These are phyloP conservation scores for Arge pagana DNA, from an alignment of 2,888 invertebrate species.

Conservation along the genomic window DNA sequence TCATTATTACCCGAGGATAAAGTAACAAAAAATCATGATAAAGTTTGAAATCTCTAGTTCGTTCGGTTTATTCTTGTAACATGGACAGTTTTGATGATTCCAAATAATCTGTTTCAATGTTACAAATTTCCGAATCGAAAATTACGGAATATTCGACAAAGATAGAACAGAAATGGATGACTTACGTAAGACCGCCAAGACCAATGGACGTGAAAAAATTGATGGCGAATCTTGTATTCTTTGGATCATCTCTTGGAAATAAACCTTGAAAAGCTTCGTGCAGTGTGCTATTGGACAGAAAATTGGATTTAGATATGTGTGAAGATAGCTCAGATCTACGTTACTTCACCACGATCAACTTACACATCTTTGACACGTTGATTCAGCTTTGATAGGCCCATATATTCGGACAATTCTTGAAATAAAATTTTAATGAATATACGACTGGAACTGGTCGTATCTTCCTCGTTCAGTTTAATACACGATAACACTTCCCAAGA, in stretches of 20 bases:
- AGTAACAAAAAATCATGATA: neutral
- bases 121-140: neutral
- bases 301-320: slow-evolving; percentile 3
- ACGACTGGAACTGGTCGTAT: slow-evolving; percentile 95
- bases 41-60: too few species aligned
- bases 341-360: slow-evolving; percentile 55
- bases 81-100: too few species aligned
- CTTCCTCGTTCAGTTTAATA: slow-evolving; percentile 93
- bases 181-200: slow-evolving; percentile 89
- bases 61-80: too few species aligned
- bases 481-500: slow-evolving; percentile 92
- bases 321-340: neutral
- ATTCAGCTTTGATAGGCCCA: slow-evolving; percentile 93
- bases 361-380: slow-evolving; percentile 87
- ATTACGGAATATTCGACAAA: neutral
- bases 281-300: slow-evolving; percentile 70
- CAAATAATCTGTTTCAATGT: neutral
- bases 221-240: slow-evolving; percentile 95
- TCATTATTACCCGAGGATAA: too few species aligned
- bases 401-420: slow-evolving; percentile 93
- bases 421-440: slow-evolving; percentile 98
- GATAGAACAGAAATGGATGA: slow-evolving; percentile 23
- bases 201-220: slow-evolving; percentile 98
- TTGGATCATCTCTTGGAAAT: slow-evolving; percentile 94
- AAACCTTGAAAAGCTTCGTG: slow-evolving; percentile 86